These are phyloP conservation scores for Benitochromis conjunctus DNA, from an alignment of 2,113 vertebrate species.

Conservation along the genomic window DNA sequence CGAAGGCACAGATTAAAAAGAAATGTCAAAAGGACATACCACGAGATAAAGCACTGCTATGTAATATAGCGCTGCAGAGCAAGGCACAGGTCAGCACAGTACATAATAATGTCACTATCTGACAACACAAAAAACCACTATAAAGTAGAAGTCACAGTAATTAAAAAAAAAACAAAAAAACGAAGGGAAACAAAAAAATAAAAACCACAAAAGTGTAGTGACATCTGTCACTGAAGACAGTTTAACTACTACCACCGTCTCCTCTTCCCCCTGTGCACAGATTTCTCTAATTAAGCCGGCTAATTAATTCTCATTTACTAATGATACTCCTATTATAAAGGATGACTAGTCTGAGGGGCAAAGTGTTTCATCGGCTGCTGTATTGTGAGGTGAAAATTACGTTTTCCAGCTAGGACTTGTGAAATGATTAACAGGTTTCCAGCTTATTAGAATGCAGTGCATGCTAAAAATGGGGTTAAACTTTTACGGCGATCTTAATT, in stretches of 20 bases:
- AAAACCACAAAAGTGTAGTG: background rate
- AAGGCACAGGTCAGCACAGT: background rate
- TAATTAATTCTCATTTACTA: slow-evolving; percentile 72
- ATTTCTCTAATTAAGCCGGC: slow-evolving; percentile 49
- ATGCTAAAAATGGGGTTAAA: background rate
- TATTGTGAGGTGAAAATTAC: slow-evolving; percentile 43
- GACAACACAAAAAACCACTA: background rate
- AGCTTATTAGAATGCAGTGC: slow-evolving; percentile 27
- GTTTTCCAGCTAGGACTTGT: slow-evolving; percentile 36
- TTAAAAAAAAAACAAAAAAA: background rate
- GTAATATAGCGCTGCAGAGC: background rate
- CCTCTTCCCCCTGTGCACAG: background rate
- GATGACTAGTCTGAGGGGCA: slow-evolving; percentile 31
- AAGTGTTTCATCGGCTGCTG: background rate
- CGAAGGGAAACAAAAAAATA: background rate
- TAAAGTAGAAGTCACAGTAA: background rate
- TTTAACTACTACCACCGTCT: background rate
- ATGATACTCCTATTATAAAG: slow-evolving; percentile 48
- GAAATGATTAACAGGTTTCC: slow-evolving; percentile 55
- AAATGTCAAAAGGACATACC: slow-evolving; percentile 40
- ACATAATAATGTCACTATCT: background rate
- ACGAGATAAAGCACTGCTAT: background rate
- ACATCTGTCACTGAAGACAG: background rate
- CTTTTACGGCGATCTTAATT: slow-evolving; percentile 6
- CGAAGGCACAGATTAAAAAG: slow-evolving; percentile 6